Evolutionary conservation across 2,888 invertebrate genomes (phyloP).

Genomic region (Latheticus oryzae): DNA sequence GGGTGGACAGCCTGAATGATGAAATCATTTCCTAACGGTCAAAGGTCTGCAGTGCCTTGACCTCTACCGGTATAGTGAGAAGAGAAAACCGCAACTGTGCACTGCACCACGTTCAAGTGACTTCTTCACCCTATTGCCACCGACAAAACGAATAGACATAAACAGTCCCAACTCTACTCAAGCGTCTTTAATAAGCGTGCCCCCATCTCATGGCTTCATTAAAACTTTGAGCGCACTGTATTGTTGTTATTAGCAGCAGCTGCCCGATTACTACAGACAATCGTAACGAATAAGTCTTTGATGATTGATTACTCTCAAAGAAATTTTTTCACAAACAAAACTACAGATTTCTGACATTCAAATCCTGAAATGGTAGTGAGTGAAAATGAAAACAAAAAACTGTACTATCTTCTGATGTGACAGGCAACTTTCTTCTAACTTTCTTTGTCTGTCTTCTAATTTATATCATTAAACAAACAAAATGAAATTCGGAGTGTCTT

Average conservation of each 20-base stretch:
- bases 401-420: not conserved
- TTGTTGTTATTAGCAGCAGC: slow-evolving; percentile 31
- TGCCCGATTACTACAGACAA: slow-evolving; percentile 33
- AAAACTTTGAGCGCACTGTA: slow-evolving; percentile 37
- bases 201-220: slow-evolving; percentile 35
- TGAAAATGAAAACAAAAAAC: slow-evolving; percentile 20
- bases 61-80: slow-evolving; percentile 37
- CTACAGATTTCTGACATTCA: too few species aligned
- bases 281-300: slow-evolving; percentile 29
- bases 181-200: slow-evolving; percentile 37
- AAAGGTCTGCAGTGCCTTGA: slow-evolving; percentile 47
- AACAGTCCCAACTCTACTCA: slow-evolving; percentile 20
- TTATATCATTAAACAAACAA: slow-evolving; percentile 21
- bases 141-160: slow-evolving; percentile 31
- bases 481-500: slow-evolving; percentile 26
- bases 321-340: slow-evolving; percentile 21
- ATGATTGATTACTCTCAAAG: slow-evolving; percentile 32
- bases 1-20: slow-evolving; percentile 56
- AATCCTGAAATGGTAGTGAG: slow-evolving; percentile 9
- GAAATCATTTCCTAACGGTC: slow-evolving; percentile 53
- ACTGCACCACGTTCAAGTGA: slow-evolving; percentile 32
- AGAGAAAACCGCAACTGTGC: slow-evolving; percentile 25
- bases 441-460: slow-evolving; percentile 20
- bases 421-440: slow-evolving; percentile 8
- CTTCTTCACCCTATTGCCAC: slow-evolving; percentile 36